Evolutionary conservation across 2,797 vertebrate species (phyloP).

Genomic region (Karalla daura): DNA sequence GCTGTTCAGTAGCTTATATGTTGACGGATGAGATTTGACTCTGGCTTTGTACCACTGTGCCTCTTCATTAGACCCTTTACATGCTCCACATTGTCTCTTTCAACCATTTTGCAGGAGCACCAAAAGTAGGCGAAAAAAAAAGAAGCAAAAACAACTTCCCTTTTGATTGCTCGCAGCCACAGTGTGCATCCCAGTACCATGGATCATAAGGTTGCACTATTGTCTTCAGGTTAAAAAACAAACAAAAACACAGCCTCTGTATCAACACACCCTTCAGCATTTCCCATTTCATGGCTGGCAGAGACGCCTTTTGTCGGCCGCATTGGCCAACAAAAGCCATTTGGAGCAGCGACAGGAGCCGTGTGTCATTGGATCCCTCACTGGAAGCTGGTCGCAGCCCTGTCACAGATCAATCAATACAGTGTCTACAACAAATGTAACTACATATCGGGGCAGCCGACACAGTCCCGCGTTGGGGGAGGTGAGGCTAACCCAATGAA

Average conservation of each 20-base stretch:
- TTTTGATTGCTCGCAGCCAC: conserved; percentile 17
- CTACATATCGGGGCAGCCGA: conserved; percentile 43
- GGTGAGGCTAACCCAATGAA: conserved; percentile 57
- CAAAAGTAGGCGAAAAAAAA: too few relatives aligned
- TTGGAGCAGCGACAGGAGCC: conserved; percentile 48
- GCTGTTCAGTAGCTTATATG: conserved; percentile 6
- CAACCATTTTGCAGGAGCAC: conserved; percentile 10
- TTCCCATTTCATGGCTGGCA: conserved; percentile 52
- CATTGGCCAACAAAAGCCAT: conserved; percentile 58
- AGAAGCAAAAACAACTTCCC: conserved; percentile 7
- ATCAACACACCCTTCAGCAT: conserved; percentile 48
- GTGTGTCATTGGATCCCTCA: conserved; percentile 72
- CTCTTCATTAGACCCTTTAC: conserved; percentile 13
- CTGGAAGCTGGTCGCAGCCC: conserved; percentile 51
- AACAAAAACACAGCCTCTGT: conserved; percentile 35
- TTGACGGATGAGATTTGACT: conserved; percentile 13
- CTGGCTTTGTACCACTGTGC: conserved; percentile 9
- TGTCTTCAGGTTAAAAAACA: background rate
- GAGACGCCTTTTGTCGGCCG: conserved; percentile 38
- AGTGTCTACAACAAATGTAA: conserved; percentile 65
- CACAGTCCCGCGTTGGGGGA: conserved; percentile 38
- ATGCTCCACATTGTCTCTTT: conserved; percentile 29
- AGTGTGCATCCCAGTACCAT: conserved; percentile 1
- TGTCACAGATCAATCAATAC: conserved; percentile 74
- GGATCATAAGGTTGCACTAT: conserved; percentile 32